These are phyloP conservation scores for Microcebus murinus DNA, from an alignment of 2,113 vertebrate species.

Conservation along the genomic window DNA sequence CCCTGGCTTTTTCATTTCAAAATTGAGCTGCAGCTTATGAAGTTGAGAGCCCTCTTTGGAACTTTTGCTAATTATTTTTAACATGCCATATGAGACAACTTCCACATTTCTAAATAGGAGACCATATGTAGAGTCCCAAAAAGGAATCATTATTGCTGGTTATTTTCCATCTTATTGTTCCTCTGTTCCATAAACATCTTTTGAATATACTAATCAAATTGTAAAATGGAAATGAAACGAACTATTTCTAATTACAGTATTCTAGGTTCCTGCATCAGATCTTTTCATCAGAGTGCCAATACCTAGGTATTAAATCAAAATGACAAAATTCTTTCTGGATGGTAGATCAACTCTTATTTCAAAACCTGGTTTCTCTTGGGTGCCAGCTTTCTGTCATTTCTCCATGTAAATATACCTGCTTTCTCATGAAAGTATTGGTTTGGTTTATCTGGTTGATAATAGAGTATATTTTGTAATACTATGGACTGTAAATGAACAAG, in stretches of 20 bases:
- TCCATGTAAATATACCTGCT: conserved; percentile 6
- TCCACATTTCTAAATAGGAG: conserved; percentile 51
- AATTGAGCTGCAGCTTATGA: conserved; percentile 23
- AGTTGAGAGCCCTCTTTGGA: conserved; percentile 48
- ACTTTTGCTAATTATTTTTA: conserved; percentile 46
- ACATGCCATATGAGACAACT: not conserved
- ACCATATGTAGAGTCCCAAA: not conserved
- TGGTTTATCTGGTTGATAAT: conserved; percentile 43
- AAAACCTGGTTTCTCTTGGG: conserved; percentile 59
- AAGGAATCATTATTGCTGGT: conserved; percentile 66
- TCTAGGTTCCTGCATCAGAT: conserved; percentile 63
- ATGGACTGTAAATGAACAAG: not conserved
- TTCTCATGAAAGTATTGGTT: conserved; percentile 16
- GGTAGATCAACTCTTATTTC: conserved; percentile 62
- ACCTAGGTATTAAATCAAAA: conserved; percentile 78
- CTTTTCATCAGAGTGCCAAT: conserved; percentile 74
- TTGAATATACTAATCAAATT: conserved; percentile 64
- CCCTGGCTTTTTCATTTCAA: conserved; percentile 47
- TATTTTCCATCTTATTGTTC: conserved; percentile 61
- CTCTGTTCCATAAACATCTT: conserved; percentile 67
- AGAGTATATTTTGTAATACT: not conserved
- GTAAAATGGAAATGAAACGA: conserved; percentile 62
- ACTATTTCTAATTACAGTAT: conserved; percentile 75
- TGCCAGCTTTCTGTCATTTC: conserved; percentile 46
- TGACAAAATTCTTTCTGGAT: conserved; percentile 51